Conservation (phyloP, 2,888 invertebrate species). For the Melieria crassipennis region DNA sequence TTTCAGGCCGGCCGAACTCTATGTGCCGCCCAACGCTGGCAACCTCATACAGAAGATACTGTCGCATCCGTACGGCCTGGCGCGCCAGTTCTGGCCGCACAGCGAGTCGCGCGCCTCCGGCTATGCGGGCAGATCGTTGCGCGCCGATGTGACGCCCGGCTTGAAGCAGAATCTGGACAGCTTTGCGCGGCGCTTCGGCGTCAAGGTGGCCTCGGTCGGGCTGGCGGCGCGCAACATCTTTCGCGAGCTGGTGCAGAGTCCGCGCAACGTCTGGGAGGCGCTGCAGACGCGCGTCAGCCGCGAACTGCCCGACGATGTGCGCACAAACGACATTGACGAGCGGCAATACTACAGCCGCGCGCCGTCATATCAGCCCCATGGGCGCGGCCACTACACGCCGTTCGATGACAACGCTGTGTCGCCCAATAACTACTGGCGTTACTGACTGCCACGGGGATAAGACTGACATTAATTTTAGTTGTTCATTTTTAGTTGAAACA, state of each 20-base stretch:
- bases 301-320: conserved; percentile 43
- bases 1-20: conserved; percentile 59
- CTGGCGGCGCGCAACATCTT: conserved; percentile 60
- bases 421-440: conserved; percentile 39
- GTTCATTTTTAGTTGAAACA: background rate
- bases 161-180: conserved; percentile 47
- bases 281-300: conserved; percentile 50
- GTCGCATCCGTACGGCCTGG: conserved; percentile 47
- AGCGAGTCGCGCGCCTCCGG: conserved; percentile 28
- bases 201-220: conserved; percentile 62
- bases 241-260: conserved; percentile 57
- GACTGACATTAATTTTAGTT: background rate
- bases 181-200: conserved; percentile 55
- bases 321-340: background rate
- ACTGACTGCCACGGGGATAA: conserved; percentile 23
- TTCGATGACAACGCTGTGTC: conserved; percentile 16
- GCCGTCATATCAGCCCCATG: conserved; percentile 17
- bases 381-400: conserved; percentile 29
- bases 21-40: conserved; percentile 58
- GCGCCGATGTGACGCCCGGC: conserved; percentile 17
- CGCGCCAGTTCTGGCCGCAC: conserved; percentile 18
- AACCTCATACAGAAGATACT: conserved; percentile 58
- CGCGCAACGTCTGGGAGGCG: conserved; percentile 52
- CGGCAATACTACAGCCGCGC: conserved; percentile 17
- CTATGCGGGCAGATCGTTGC: conserved; percentile 33